Evolutionary conservation across 2,113 vertebrate species (phyloP).

Genomic region (Proteles cristata): DNA sequence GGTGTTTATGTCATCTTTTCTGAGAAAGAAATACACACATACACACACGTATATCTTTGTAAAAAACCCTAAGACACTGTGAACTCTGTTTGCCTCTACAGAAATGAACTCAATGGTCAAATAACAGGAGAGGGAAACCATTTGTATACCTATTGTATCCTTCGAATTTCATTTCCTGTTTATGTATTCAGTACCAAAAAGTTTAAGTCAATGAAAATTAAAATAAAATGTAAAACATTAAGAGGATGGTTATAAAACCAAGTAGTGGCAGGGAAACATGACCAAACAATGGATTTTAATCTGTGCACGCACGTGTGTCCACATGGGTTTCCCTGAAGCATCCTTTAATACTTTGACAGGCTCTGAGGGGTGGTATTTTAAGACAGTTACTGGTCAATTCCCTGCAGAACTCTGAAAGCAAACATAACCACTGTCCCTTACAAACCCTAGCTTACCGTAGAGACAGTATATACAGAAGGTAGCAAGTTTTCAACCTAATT

Average conservation of each 20-base stretch:
- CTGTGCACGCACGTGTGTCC: background rate
- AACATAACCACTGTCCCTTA: background rate
- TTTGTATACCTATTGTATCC: background rate
- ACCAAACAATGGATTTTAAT: conserved; percentile 15
- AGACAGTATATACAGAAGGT: background rate
- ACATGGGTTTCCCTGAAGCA: background rate
- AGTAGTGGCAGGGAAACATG: background rate
- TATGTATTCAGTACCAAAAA: background rate
- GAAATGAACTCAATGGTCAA: background rate
- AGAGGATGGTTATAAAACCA: conserved; percentile 29
- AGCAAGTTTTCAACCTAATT: background rate
- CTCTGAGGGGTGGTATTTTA: background rate
- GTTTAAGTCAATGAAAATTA: background rate
- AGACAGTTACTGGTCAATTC: background rate
- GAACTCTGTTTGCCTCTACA: background rate
- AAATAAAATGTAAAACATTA: background rate
- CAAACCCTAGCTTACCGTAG: background rate
- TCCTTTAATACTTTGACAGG: background rate
- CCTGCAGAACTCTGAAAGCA: background rate
- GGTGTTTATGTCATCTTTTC: background rate
- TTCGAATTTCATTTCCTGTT: conserved; percentile 6
- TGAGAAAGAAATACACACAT: background rate
- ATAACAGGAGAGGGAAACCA: background rate
- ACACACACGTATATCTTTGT: background rate
- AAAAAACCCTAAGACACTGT: background rate